These are phyloP conservation scores for Pseudochaenichthys georgianus DNA, from an alignment of 2,797 vertebrate species.

Conservation along the genomic window DNA sequence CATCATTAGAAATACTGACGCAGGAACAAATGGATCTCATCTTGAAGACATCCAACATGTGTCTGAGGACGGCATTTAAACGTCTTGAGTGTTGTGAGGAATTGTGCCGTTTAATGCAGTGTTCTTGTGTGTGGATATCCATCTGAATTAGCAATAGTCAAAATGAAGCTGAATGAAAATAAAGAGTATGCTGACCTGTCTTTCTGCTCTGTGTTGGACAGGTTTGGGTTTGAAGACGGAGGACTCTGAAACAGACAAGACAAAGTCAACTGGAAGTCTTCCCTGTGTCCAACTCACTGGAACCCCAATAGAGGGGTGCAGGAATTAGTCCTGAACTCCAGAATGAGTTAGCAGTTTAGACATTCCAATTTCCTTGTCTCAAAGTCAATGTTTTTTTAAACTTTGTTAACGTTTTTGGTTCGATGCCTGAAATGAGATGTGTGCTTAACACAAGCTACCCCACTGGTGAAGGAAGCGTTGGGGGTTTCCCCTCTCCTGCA, in stretches of 20 bases:
- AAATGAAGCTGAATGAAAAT: neutral
- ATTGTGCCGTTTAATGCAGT: too few species aligned
- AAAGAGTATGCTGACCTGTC: constrained; percentile 73
- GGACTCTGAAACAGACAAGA: constrained; percentile 76
- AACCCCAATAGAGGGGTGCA: neutral
- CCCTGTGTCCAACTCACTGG: neutral
- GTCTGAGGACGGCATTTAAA: neutral
- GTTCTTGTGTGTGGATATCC: too few species aligned
- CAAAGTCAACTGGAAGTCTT: neutral
- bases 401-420: too few species aligned
- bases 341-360: too few species aligned
- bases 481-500: too few species aligned
- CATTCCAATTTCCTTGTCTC: too few species aligned
- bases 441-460: too few species aligned
- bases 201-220: constrained; percentile 69
- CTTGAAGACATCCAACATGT: neutral
- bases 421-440: too few species aligned
- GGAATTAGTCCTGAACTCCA: too few species aligned
- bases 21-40: rapidly evolving
- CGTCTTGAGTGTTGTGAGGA: neutral
- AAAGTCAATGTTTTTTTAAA: too few species aligned
- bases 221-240: constrained; percentile 78
- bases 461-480: too few species aligned
- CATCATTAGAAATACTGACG: neutral
- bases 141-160: too few species aligned